phyloP scores from a whole-genome alignment of 1,140 invertebrate species.

The Dysdera silvatica region DNA sequence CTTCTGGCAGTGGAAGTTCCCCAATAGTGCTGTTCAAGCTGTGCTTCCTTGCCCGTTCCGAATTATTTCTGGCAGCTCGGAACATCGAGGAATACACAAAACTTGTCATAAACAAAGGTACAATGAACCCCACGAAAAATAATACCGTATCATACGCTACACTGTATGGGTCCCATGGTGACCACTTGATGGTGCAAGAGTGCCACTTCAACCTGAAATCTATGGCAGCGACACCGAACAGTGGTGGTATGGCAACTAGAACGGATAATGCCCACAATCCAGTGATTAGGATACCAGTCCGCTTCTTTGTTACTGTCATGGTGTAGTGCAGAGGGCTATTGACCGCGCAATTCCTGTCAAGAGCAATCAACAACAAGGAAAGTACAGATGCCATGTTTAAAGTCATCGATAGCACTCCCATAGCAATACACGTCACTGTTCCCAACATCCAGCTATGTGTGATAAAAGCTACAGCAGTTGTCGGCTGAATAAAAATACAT shows the following conservation, averaged over 20 bases:
- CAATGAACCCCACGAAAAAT: constrained; percentile 50
- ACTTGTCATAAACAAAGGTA: constrained; percentile 58
- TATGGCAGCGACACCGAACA: background rate
- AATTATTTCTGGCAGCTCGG: constrained; percentile 59
- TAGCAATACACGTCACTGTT: constrained; percentile 45
- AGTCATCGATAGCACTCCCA: constrained; percentile 49
- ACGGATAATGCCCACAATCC: constrained; percentile 33
- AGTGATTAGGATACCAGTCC: constrained; percentile 60
- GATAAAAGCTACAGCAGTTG: constrained; percentile 47
- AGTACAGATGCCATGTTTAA: constrained; percentile 54
- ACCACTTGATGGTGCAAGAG: constrained; percentile 32
- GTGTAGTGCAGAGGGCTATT: constrained; percentile 77
- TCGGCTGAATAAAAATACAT: constrained; percentile 53
- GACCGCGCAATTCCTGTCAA: constrained; percentile 80
- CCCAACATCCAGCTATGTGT: constrained; percentile 41
- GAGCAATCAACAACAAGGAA: constrained; percentile 67
- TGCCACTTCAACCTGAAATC: constrained; percentile 12
- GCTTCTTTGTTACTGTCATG: constrained; percentile 61
- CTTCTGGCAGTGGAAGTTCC: constrained; percentile 5
- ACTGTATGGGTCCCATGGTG: constrained; percentile 1
- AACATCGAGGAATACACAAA: constrained; percentile 66
- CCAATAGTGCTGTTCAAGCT: constrained; percentile 43
- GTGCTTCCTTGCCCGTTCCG: constrained; percentile 57
- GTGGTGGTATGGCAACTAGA: constrained; percentile 13
- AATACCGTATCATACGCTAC: constrained; percentile 11